Base-by-base conservation (phyloP, 2,113 vertebrate species). In the Pollachius pollachius region DNA sequence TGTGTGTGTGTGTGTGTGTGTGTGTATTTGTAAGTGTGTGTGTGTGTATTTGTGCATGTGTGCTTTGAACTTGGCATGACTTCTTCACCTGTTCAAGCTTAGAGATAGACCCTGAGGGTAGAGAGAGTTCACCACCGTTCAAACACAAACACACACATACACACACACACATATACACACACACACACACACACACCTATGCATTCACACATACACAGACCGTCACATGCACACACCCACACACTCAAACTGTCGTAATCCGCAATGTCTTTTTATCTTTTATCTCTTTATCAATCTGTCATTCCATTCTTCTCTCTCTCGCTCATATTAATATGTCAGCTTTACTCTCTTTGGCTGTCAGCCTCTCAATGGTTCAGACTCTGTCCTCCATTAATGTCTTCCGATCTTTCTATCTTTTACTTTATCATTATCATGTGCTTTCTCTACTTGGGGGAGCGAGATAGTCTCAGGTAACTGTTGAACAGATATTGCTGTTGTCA, bases 61-160 rank as follows among this genome's bases (percentile, higher is more conserved):
- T 41, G 37, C 37, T 41, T 41, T 56, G 54, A 56, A 56, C 54
- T 56, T 15, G 12, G 54, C 54, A 6, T 56, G 54, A 41, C 17
- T 16, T 12, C 17, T 56, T 56, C 54, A 56, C 54, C 54, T 56
- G 54, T 12, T n/a, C 17, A 15, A 56, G 54, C 15, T 56, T 16
- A 41, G 37, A 41, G 37, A 27, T 27, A 27, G 27, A 41, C 37
- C 37, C 37, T 11, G 37, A 41, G 37, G 37, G 37, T 41, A 41
- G 37, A 41, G 37, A 41, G 37, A 41, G 54, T 16, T 56, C 52
- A 52, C 52, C 52, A 13, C 52, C 21, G 1, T 16, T 6, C 52
- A 66, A 1, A 54, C 21, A 54, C 65, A 66, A 16, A 41, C 63
- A 48, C 63, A 65, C 63, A 41, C 63, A 65, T 34, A 65, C 41